These are phyloP conservation scores for Tetragonula clypearis DNA, from an alignment of 1,140 invertebrate species.

Conservation along the genomic window DNA sequence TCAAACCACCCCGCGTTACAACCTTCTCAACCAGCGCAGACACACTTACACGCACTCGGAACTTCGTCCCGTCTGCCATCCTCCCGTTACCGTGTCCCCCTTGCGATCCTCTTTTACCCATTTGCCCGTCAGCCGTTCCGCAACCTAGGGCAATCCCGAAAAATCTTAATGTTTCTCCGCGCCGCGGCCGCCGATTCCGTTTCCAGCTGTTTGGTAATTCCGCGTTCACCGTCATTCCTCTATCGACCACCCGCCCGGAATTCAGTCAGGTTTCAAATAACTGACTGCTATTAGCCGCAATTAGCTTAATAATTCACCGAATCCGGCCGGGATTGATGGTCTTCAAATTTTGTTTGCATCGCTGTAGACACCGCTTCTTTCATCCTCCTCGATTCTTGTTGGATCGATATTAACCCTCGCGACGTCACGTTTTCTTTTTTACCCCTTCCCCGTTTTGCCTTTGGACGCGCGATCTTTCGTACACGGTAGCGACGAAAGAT, in stretches of 20 bases:
- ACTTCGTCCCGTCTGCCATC: constrained; percentile 32
- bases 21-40: constrained; percentile 67
- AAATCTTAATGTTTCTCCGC: constrained; percentile 54
- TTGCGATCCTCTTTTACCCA: constrained; percentile 44
- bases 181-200: background rate
- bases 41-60: constrained; percentile 58
- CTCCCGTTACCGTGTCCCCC: constrained; percentile 25
- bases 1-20: constrained; percentile 55
- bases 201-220: background rate
- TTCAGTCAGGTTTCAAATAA: constrained; percentile 29
- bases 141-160: constrained; percentile 71
- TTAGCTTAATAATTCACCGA: constrained; percentile 10
- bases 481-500: background rate
- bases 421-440: background rate
- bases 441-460: too few relatives aligned
- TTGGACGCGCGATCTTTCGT: background rate
- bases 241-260: background rate
- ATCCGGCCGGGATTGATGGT: background rate
- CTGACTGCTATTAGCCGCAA: constrained; percentile 11
- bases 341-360: constrained; percentile 18
- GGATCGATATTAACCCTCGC: constrained; percentile 6
- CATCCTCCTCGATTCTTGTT: background rate
- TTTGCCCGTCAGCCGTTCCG: constrained; percentile 59
- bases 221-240: background rate
- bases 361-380: background rate